These are phyloP conservation scores for Plecotus auritus DNA, from an alignment of 2,113 vertebrate genomes.

Conservation along the genomic window DNA sequence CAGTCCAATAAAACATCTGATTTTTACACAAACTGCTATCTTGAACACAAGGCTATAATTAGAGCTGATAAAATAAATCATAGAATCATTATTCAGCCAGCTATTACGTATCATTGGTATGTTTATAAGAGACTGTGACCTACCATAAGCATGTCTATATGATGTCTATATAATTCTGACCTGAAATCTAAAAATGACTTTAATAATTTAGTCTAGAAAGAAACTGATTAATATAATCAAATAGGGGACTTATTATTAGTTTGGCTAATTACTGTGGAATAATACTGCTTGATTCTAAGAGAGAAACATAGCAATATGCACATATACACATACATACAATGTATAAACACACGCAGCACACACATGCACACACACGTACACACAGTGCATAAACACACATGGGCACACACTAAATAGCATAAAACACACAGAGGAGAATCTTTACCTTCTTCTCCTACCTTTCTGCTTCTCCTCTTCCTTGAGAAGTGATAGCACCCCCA, in stretches of 20 bases:
- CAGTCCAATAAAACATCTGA: not conserved
- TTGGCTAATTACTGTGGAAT: not conserved
- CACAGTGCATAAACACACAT: too few species aligned
- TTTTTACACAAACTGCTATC: not conserved
- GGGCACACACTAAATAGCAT: not conserved
- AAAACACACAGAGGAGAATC: too few species aligned
- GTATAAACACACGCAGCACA: too few species aligned
- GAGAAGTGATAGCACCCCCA: too few species aligned
- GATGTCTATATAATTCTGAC: not conserved
- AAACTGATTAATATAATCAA: not conserved
- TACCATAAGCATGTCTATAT: not conserved
- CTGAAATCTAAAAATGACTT: not conserved
- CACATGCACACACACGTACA: rapidly evolving
- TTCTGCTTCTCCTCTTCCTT: too few species aligned
- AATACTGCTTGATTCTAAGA: not conserved
- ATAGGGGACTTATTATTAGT: not conserved
- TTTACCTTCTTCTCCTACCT: too few species aligned
- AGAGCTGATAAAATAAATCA: not conserved
- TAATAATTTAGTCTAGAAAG: not conserved
- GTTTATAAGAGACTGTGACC: not conserved
- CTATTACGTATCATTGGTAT: not conserved
- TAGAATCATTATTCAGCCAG: not conserved
- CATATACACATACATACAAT: rapidly evolving
- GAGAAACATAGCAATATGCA: not conserved
- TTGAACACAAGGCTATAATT: not conserved